Conservation (phyloP, 2,888 invertebrate species). For the Macropis europaea region DNA sequence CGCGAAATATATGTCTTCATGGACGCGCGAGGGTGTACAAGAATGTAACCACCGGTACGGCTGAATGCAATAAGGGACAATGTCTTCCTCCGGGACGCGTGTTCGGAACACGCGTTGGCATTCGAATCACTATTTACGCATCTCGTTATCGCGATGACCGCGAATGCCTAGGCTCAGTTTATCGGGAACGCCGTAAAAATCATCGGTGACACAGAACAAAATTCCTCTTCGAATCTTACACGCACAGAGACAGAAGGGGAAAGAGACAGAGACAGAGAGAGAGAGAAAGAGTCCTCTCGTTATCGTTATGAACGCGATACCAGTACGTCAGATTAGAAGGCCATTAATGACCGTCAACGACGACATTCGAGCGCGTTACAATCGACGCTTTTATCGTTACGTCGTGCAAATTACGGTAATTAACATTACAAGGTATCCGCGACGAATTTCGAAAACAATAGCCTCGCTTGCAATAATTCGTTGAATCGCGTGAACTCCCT, state of each 20-base stretch:
- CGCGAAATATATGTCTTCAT: constrained; percentile 25
- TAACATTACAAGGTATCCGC: constrained; percentile 7
- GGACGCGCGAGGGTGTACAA: constrained; percentile 37
- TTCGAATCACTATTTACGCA: constrained; percentile 46
- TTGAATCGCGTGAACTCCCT: not conserved
- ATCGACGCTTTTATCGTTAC: constrained; percentile 26
- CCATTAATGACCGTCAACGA: constrained; percentile 54
- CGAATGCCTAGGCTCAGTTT: constrained; percentile 2
- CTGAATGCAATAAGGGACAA: constrained; percentile 31
- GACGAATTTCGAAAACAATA: not conserved
- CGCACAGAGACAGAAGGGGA: not conserved
- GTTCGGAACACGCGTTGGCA: constrained; percentile 41
- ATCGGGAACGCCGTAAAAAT: constrained; percentile 3
- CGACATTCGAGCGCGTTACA: constrained; percentile 25
- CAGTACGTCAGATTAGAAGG: constrained; percentile 47
- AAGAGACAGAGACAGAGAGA: too few species aligned
- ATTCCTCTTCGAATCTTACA: too few species aligned
- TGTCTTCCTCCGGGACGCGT: constrained; percentile 32
- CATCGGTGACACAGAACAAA: too few species aligned
- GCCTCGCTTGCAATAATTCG: not conserved
- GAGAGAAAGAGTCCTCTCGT: too few species aligned
- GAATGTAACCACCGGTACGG: constrained; percentile 46
- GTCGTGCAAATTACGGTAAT: constrained; percentile 23
- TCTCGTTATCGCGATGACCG: constrained; percentile 28
- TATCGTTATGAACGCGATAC: constrained; percentile 50